Conservation (phyloP, 2,113 vertebrate species). For the Eretmochelys imbricata region DNA sequence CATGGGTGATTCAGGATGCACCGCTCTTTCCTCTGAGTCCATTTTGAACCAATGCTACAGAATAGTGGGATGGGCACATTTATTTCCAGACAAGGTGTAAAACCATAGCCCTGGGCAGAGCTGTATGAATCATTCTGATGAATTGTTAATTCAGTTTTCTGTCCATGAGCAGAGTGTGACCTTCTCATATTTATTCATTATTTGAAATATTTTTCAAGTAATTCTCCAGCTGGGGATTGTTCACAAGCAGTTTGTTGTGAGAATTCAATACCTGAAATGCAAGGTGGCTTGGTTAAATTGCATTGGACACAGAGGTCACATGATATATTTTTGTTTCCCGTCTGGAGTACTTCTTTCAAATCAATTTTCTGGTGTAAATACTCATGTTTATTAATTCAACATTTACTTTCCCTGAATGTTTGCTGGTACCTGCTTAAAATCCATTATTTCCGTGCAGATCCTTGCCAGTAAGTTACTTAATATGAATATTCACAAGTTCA, state of each 20-base stretch:
- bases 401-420: not conserved
- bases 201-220: not conserved
- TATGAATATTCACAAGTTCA: not conserved
- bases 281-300: not conserved
- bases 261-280: not conserved
- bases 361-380: not conserved
- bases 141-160: not conserved
- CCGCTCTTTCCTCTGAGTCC: not conserved
- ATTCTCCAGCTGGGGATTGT: not conserved
- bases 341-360: not conserved
- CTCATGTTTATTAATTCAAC: not conserved
- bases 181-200: not conserved
- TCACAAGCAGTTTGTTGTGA: not conserved
- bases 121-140: not conserved
- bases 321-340: fast-evolving
- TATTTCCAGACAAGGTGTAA: not conserved
- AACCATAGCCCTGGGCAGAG: not conserved
- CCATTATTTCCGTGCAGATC: not conserved
- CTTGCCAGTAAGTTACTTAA: not conserved
- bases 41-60: not conserved
- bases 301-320: not conserved
- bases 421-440: not conserved
- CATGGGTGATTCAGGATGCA: not conserved
- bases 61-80: not conserved
- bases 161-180: not conserved